Evolutionary conservation across 2,888 invertebrate species (phyloP), one percentile per base, ranked within the genome.

Genomic region (Psococerastis gibbosa): DNA sequence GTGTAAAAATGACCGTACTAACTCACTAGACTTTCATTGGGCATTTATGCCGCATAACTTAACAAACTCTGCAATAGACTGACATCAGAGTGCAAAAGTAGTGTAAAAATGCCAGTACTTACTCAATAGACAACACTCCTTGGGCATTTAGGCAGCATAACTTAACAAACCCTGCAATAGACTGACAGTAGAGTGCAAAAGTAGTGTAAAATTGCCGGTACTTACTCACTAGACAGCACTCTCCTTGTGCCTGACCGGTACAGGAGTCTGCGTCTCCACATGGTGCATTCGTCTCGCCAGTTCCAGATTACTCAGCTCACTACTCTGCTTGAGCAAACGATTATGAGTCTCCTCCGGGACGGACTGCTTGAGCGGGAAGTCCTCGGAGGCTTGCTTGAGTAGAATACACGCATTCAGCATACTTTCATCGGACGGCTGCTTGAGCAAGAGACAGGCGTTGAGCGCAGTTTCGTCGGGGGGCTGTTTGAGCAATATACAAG

Each of bases 181-280:
- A n/a, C n/a, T n/a, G n/a, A n/a, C n/a, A n/a, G n/a, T n/a, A n/a
- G n/a, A n/a, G n/a, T n/a, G n/a, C n/a, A n/a, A n/a, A n/a, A n/a
- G n/a, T n/a, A n/a, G n/a, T n/a, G n/a, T n/a, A n/a, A n/a, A n/a
- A n/a, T n/a, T n/a, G n/a, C n/a, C n/a, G n/a, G n/a, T n/a, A n/a
- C n/a, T n/a, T n/a, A n/a, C n/a, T n/a, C 9, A 18, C 47, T 49
- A 49, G 41, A 49, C 49, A 8, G 49, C 49, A 33, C 49, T 49
- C 41, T 49, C 49, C 38, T 49, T 49, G 41, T 49, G 49, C 13
- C 46, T 43, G 43, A 46, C 42, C 33, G 45, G 20, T 13, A 46
- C 23, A 11, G 49, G 49, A 22, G 49, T 49, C 45, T 49, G 49
- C 6, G 49, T 49, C 38, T 47, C 49, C 8, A 47, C 48, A 41